Conservation (phyloP, 1,140 invertebrate species). For the Caenorhabditis remanei region DNA sequence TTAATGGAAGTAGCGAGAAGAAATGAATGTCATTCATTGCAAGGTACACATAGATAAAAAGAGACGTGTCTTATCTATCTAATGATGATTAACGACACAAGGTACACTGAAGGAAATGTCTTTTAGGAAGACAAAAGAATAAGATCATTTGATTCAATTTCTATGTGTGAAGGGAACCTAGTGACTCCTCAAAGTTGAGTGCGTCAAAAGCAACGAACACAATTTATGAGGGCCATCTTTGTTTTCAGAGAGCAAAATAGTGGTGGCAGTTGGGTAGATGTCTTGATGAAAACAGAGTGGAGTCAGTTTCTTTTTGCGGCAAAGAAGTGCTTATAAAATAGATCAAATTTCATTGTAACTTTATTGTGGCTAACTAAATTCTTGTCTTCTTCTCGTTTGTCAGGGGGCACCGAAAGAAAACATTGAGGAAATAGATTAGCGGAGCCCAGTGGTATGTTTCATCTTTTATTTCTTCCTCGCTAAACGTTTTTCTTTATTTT, state of each 20-base stretch:
- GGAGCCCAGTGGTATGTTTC: not conserved
- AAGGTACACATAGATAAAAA: not conserved
- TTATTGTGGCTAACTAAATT: not conserved
- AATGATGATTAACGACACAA: not conserved
- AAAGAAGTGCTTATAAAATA: conserved; percentile 20
- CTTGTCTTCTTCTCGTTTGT: not conserved
- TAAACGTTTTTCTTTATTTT: conserved; percentile 12
- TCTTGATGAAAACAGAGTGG: not conserved
- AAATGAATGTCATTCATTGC: not conserved
- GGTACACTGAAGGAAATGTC: not conserved
- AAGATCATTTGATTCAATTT: not conserved
- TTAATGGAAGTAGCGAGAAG: not conserved
- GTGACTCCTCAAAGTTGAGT: not conserved
- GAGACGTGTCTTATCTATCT: not conserved
- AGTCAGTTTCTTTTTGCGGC: conserved; percentile 36
- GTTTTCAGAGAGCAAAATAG: conserved; percentile 8
- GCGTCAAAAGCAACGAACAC: conserved; percentile 32
- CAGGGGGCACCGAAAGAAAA: not conserved
- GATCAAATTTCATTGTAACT: conserved; percentile 21
- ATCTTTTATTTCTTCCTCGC: conserved; percentile 21
- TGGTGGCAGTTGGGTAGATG: not conserved
- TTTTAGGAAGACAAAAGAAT: not conserved
- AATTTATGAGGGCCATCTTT: conserved; percentile 30
- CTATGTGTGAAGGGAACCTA: not conserved
- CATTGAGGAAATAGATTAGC: not conserved